Conservation (phyloP, 2,888 invertebrate genomes). For the Chrysotoxum bicinctum region DNA sequence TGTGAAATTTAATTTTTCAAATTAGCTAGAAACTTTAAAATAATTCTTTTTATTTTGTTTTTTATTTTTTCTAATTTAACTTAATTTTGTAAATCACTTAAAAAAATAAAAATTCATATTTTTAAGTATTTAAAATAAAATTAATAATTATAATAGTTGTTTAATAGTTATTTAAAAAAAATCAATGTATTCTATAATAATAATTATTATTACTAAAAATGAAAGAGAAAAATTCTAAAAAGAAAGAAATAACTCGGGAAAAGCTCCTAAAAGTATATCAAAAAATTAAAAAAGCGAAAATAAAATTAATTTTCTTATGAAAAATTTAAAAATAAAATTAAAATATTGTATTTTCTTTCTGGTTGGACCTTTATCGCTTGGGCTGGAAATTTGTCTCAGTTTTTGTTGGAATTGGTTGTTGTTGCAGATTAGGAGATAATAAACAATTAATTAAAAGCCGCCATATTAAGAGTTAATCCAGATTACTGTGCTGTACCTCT, state of each 20-base stretch:
- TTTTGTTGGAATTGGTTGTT: not conserved
- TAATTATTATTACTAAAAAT: slow-evolving; percentile 12
- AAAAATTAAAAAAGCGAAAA: slow-evolving; percentile 33
- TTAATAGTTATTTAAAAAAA: slow-evolving; percentile 61
- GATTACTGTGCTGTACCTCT: not conserved
- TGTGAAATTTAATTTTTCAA: slow-evolving; percentile 13
- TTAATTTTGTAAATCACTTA: slow-evolving; percentile 50
- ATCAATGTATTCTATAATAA: slow-evolving; percentile 30
- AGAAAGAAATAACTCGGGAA: slow-evolving; percentile 1
- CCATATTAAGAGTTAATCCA: slow-evolving; percentile 7
- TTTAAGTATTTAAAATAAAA: slow-evolving; percentile 65
- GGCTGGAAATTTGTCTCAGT: not conserved
- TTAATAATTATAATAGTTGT: slow-evolving; percentile 41
- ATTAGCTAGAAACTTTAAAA: slow-evolving; percentile 56
- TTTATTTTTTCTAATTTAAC: not conserved
- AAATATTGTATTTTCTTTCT: not conserved
- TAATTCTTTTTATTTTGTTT: slow-evolving; percentile 43
- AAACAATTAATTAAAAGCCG: slow-evolving; percentile 17
- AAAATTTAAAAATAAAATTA: slow-evolving; percentile 38
- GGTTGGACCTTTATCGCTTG: not conserved
- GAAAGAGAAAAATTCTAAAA: slow-evolving; percentile 2
- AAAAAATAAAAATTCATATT: slow-evolving; percentile 15
- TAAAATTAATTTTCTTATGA: slow-evolving; percentile 62
- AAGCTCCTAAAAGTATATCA: slow-evolving; percentile 3
- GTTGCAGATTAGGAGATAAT: not conserved